Evolutionary conservation across 2,888 invertebrate species (phyloP).

Genomic region (Myopa testacea): DNA sequence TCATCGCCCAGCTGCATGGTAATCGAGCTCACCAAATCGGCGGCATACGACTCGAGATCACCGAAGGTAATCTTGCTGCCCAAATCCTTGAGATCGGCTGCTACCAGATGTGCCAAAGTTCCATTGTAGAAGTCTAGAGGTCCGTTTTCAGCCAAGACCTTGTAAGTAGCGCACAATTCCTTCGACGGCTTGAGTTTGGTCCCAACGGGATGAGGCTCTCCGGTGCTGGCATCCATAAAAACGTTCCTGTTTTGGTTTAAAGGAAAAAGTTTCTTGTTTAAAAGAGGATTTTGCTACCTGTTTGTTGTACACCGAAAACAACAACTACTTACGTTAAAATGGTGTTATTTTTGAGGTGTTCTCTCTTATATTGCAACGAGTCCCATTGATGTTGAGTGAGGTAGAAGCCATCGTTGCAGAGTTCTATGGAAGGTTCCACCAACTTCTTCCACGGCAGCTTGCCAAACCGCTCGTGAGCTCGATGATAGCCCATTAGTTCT

Average conservation of each 20-base stretch:
- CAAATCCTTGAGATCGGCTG: slow-evolving; percentile 77
- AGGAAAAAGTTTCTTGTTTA: too few relatives aligned
- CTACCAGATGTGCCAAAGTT: slow-evolving; percentile 75
- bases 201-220: slow-evolving; percentile 71
- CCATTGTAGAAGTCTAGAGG: slow-evolving; percentile 87
- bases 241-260: slow-evolving; percentile 57
- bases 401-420: slow-evolving; percentile 76
- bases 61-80: slow-evolving; percentile 81
- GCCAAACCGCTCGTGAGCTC: slow-evolving; percentile 80
- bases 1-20: slow-evolving; percentile 70
- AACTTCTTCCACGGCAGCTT: slow-evolving; percentile 80
- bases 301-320: not conserved
- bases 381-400: slow-evolving; percentile 73
- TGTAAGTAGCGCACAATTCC: slow-evolving; percentile 79
- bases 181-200: slow-evolving; percentile 74
- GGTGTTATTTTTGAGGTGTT: slow-evolving; percentile 56
- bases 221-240: slow-evolving; percentile 73
- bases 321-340: slow-evolving; percentile 69
- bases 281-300: not conserved
- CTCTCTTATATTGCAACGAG: slow-evolving; percentile 64
- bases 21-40: slow-evolving; percentile 62
- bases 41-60: slow-evolving; percentile 75
- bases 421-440: slow-evolving; percentile 73
- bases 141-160: slow-evolving; percentile 77
- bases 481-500: slow-evolving; percentile 84